Base-by-base conservation (phyloP, 2,888 invertebrate genomes). In the Drosophila paramelanica region DNA sequence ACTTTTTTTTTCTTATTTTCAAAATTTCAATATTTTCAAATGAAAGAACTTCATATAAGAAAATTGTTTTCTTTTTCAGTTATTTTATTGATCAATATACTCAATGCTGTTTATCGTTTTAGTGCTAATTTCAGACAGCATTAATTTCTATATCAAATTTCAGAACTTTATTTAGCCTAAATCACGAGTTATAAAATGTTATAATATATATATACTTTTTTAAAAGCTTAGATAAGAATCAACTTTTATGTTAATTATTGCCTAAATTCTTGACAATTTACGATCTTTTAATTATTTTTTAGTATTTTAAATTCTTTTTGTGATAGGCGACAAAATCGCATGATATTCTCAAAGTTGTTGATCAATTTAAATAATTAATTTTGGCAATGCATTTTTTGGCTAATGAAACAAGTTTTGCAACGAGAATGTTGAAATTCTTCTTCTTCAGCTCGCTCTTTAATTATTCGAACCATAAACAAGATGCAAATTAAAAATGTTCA, bases 401-500 rank as follows among this genome's bases (percentile, higher is more conserved):
- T 62, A 58, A 47, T 14, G 45, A 74, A 72, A 70, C 66, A 43
- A 58, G 66, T 59, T 73, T 8, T 25, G 55, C 73, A 41, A 31
- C 46, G 31, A 42, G 31, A 53, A 31, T 31, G 3, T 10, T 46
- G 33, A 70, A 61, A 55, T 43, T 43, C 61, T 20, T 51, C 62
- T 59, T 42, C 58, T 47, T 27, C 23, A 25, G 10, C 49, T 27
- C 3, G 11, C 17, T 57, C 25, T 2, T 5, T n/a, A 49, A 49
- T 55, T 66, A 59, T 56, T 52, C 52, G 49, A 43, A 62, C 36
- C 59, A 68, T 71, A 68, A 82, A 80, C 53, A 65, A 80, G 69
- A 72, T 80, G 77, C 81, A 67, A 83, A 81, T 83, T 77, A 62
- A 55, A 55, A 71, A 55, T 57, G 67, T 62, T 67, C 39, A 77